Conservation (phyloP, 1,140 invertebrate genomes). For the Microplitis demolitor region DNA sequence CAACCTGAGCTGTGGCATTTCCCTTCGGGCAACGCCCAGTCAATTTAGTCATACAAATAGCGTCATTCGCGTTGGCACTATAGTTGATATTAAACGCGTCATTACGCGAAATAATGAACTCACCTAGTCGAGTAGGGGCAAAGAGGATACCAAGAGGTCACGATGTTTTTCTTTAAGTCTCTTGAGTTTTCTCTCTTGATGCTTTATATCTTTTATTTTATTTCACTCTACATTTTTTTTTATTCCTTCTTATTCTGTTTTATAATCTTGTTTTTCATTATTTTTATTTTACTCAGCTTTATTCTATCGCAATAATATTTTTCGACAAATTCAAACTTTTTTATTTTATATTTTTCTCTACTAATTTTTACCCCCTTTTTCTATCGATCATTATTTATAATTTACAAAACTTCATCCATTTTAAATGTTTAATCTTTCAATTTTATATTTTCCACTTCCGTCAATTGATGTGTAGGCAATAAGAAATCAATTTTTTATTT, state of each 20-base stretch:
- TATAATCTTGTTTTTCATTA: not conserved
- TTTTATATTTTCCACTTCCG: too few species aligned
- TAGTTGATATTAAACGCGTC: slow-evolving; percentile 37
- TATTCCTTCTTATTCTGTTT: not conserved
- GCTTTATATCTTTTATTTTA: slow-evolving; percentile 1
- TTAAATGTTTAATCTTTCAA: too few species aligned
- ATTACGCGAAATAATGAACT: slow-evolving; percentile 37
- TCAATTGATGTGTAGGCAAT: too few species aligned
- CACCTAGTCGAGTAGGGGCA: not conserved
- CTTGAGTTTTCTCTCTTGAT: not conserved
- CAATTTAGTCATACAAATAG: slow-evolving; percentile 39
- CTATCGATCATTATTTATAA: too few species aligned
- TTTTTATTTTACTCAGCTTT: too few species aligned
- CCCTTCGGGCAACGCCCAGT: slow-evolving; percentile 21
- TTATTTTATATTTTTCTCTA: too few species aligned
- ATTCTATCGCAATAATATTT: too few species aligned
- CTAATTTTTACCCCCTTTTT: too few species aligned
- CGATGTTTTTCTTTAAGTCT: not conserved
- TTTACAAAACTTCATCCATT: too few species aligned
- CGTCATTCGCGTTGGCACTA: slow-evolving; percentile 29
- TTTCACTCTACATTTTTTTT: not conserved
- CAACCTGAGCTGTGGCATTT: not conserved
- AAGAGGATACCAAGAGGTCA: slow-evolving; percentile 3
- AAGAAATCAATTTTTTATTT: too few species aligned
- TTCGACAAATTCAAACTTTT: too few species aligned